These are phyloP conservation scores for Apodemia hepburni DNA, from an alignment of 2,888 invertebrate genomes.

Conservation along the genomic window DNA sequence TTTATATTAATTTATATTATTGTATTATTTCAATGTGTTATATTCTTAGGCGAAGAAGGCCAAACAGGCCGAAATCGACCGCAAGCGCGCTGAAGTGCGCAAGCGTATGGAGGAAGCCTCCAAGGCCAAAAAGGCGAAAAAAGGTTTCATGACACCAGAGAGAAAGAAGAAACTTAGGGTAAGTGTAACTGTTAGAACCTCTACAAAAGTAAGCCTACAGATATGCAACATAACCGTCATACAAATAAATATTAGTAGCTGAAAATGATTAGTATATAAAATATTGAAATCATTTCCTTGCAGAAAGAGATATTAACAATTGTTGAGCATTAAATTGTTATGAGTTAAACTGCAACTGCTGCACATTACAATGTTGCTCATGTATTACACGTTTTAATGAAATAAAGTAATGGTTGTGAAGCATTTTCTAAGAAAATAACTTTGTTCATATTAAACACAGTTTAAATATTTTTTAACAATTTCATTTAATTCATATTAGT, in stretches of 20 bases:
- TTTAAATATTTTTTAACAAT: not conserved
- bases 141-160: slow-evolving; percentile 99
- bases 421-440: not conserved
- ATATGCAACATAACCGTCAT: no score
- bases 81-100: slow-evolving; percentile 99
- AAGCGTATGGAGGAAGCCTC: slow-evolving; percentile 99
- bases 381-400: no score
- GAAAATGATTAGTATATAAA: no score
- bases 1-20: not conserved
- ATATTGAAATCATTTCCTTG: no score
- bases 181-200: slow-evolving; percentile 53
- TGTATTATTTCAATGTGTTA: not conserved
- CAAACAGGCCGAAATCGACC: slow-evolving; percentile 98
- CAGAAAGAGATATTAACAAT: no score
- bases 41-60: slow-evolving; percentile 94
- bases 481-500: slow-evolving; percentile 73
- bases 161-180: slow-evolving; percentile 99
- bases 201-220: no score
- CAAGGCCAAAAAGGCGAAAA: slow-evolving; percentile 99
- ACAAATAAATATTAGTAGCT: no score
- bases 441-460: not conserved
- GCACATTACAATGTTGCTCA: no score
- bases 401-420: not conserved
- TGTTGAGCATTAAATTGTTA: no score
- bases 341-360: no score